These are phyloP conservation scores for Plebejus anna DNA, from an alignment of 2,888 invertebrate species.

Conservation along the genomic window DNA sequence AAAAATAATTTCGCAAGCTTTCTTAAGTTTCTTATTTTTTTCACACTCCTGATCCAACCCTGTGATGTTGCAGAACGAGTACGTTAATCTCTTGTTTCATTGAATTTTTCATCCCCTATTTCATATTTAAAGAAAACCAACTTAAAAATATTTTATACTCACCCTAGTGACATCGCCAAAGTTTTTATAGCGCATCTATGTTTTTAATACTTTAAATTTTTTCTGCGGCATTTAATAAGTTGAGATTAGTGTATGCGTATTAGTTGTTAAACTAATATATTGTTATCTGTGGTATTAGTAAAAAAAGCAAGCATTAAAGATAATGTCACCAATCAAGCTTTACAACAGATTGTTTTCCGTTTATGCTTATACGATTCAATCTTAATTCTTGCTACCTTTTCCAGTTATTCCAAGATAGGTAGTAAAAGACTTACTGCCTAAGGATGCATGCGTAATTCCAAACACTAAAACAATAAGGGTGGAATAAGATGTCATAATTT, in stretches of 20 bases:
- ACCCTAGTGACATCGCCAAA: not conserved
- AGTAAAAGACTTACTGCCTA: not conserved
- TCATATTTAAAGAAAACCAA: not conserved
- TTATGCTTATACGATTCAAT: too few species aligned
- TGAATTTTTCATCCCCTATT: not conserved
- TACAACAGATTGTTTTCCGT: too few species aligned
- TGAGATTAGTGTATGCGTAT: not conserved
- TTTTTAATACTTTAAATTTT: not conserved
- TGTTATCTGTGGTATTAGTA: too few species aligned
- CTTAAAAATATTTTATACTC: not conserved
- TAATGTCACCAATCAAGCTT: not conserved
- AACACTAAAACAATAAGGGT: constrained; percentile 17
- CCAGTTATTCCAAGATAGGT: not conserved
- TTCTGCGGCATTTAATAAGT: not conserved
- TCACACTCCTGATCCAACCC: too few species aligned
- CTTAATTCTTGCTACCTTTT: not conserved
- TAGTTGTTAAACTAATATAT: too few species aligned
- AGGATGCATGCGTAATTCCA: not conserved
- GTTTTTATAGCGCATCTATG: not conserved
- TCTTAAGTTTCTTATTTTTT: too few species aligned
- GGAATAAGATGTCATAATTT: constrained; percentile 22
- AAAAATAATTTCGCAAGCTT: too few species aligned
- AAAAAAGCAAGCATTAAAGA: not conserved
- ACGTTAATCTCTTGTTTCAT: too few species aligned
- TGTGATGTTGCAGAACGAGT: too few species aligned